Percentiles rank a stretch among this genome's conserved stretches.
phyloP scores from a whole-genome alignment of 2,113 vertebrate genomes.

The Oreochromis spilurus region DNA sequence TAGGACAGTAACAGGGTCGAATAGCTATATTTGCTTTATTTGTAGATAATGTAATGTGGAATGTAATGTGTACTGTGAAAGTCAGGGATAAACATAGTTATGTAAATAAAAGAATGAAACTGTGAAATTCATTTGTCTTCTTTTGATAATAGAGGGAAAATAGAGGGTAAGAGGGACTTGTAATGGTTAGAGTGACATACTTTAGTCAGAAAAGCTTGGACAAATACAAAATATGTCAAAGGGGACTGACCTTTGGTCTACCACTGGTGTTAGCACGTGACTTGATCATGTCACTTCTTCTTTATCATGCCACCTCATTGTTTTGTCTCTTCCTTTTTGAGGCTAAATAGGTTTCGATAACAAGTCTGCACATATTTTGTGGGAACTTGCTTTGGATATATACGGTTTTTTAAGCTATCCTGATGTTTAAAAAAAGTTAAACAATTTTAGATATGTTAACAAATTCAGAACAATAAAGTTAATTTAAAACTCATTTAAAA shows the following conservation, averaged over 20 bases:
- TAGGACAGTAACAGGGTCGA: neutral
- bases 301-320: neutral
- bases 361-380: neutral
- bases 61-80: neutral
- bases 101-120: neutral
- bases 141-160: neutral
- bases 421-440: neutral
- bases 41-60: neutral
- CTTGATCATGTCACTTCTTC: neutral
- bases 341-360: neutral
- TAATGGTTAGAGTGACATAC: neutral
- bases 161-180: fast-evolving
- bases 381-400: neutral
- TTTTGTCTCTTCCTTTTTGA: neutral
- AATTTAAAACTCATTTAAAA: neutral
- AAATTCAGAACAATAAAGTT: neutral
- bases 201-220: neutral
- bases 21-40: neutral
- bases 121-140: neutral
- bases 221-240: neutral
- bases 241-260: neutral
- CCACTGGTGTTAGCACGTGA: neutral
- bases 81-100: neutral
- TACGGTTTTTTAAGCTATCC: fast-evolving
- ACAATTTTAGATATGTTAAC: neutral